Evolutionary conservation across 2,797 vertebrate genomes (phyloP), one percentile per base, ranked within the genome.

Genomic region (Melanotaenia boesemani): DNA sequence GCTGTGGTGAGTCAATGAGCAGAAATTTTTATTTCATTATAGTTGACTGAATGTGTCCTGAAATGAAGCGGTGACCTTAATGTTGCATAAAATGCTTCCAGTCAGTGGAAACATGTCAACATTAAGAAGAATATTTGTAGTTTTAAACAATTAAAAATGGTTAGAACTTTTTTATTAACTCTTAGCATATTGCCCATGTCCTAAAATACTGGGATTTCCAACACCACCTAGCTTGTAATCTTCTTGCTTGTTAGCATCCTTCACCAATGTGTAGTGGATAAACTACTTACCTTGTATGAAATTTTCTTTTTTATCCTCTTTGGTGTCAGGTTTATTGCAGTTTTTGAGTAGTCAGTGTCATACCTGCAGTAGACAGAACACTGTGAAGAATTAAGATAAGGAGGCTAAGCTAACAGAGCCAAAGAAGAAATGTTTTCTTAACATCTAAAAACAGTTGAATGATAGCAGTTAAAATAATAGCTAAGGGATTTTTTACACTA

Each of bases 11-110:
- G 36, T 32, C 70, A 60, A 79, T 36, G 60, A 70, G 74, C 28
- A 20, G 28, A 81, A 76, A 64, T 39, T 72, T 61, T 26, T 34
- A 50, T 37, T 73, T 32, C 39, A 55, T 70, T 37, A 7, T 22
- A 62, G 48, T 75, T 67, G 12, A 2, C 11, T 56, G n/a, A 30
- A 59, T 50, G 48, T 1, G 7, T 37, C 39, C 66, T 26, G 12
- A 63, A 66, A 72, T 18, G 63, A 63, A 30, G 9, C 37, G 26
- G 59, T 71, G 66, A 79, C 58, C 67, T 67, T 60, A 67, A 67
- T 57, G 66, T 76, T 70, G 57, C 63, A 36, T 44, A 65, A 68
- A 78, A 69, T 62, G 44, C 59, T 69, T 76, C 22, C 22, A 10
- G 57, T 66, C 39, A 18, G 34, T 13, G 59, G 64, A 46, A 44